Evolutionary conservation across 1,140 invertebrate species (phyloP), one percentile per base, ranked within the genome.

Genomic region (Drosophila suzukii): DNA sequence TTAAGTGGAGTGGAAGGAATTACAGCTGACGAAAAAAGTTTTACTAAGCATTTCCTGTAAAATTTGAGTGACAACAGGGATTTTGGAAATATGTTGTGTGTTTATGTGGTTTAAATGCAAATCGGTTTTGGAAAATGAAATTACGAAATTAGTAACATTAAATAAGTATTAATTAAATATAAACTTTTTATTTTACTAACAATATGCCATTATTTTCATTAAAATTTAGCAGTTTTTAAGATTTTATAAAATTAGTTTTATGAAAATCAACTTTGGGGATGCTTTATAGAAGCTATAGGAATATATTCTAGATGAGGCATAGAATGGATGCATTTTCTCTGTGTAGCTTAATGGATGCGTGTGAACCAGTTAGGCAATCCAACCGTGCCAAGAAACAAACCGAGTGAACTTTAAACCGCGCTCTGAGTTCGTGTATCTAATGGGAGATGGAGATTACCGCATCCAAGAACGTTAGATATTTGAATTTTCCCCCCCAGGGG

Each of bases 391-490:
- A 61, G 17, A 50, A 34, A 41, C n/a, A 8, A 51, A 17, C 15
- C 7, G 59, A 27, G 30, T 53, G 53, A 70, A 70, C 63, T 77
- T 77, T 77, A 62, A 39, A 36, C 38, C 20, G 12, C 17, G 8
- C 11, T 13, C 6, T 17, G 10, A 6, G 27, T 38, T 55, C 60
- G 60, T 66, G 47, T 24, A 36, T 36, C 39, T 63, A 55, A 55
- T 63, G 38, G 11, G n/a, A 44, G 60, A 54, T 94, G n/a, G 30
- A 44, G 47, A 68, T 94, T 94, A 98, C 97, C 93, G 95, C 96
- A 94, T 97, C 94, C 94, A 96, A 95, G 85, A 96, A 97, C 24
- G 97, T 98, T 59, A 98, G 94, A 93, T 96, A 98, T 93, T 97
- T 97, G 65, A 97, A 95, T 93, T 97, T 97, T 75, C 96, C 96